Percentiles rank a stretch among this genome's conserved stretches.
phyloP scores from a whole-genome alignment of 2,888 invertebrate genomes.

The Lochmaea capreae region DNA sequence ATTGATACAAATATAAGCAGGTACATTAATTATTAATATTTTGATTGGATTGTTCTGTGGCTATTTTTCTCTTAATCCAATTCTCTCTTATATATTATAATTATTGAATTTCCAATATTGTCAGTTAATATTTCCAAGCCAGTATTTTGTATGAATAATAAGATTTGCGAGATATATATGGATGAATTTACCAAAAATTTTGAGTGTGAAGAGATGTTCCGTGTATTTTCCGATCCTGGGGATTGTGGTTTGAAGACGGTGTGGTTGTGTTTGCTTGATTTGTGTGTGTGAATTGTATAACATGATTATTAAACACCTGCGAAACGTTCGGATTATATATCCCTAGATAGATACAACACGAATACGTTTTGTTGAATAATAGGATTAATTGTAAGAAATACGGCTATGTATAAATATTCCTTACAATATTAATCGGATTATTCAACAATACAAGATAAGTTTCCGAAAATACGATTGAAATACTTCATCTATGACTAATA shows the following conservation, averaged over 20 bases:
- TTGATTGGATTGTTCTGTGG: too few species aligned
- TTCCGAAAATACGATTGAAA: background rate
- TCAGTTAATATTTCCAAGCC: conserved; percentile 21
- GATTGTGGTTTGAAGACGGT: conserved; percentile 8
- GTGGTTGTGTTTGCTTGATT: conserved; percentile 7
- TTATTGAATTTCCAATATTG: background rate
- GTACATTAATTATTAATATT: too few species aligned
- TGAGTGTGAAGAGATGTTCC: conserved; percentile 23
- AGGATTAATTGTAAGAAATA: conserved; percentile 4
- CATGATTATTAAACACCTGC: conserved; percentile 16
- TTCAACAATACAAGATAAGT: background rate
- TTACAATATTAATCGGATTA: background rate
- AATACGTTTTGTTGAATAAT: background rate
- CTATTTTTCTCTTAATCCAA: too few species aligned
- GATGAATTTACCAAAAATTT: conserved; percentile 14
- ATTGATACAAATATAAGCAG: too few species aligned
- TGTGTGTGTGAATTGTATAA: conserved; percentile 16
- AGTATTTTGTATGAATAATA: conserved; percentile 30
- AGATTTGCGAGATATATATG: conserved; percentile 19
- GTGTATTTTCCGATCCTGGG: conserved; percentile 16
- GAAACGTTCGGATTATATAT: conserved; percentile 5
- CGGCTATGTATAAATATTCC: background rate
- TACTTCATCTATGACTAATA: background rate
- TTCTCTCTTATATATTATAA: too few species aligned
- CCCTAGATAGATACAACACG: background rate